Evolutionary conservation across 2,113 vertebrate genomes (phyloP), one percentile per base, ranked within the genome.

Genomic region (Megaceryle torquata): DNA sequence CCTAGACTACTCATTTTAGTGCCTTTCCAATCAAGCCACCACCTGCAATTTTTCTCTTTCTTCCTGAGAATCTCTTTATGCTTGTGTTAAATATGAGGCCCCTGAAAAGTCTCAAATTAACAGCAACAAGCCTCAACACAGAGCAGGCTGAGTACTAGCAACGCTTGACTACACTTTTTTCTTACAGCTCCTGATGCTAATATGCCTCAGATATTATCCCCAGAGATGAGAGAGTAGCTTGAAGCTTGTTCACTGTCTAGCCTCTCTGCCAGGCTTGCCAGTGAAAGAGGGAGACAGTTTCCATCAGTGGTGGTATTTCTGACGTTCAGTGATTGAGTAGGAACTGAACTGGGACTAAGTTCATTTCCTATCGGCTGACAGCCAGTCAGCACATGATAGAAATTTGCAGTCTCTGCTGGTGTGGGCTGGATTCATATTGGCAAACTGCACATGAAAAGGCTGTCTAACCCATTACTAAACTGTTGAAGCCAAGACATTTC

Each of bases 291-390:
- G 65, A 93, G 83, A 33, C 39, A 18, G 77, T 76, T 96, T 88
- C 86, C 83, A 92, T 86, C 86, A 88, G 86, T 19, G 41, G 54
- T 84, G 88, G 85, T 88, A 74, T 91, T 96, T 91, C 87, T 86
- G 89, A 93, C 2, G 0, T 70, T 79, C 86, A 46, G 53, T 89
- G 82, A 88, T 92, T 4, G 2, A 94, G 82, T 65, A 94, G 80
- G 69, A 93, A 53, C 93, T 82, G 86, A 92, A 89, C 93, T 82
- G 92, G 74, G 93, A 95, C 72, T 88, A 79, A 93, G 83, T 88
- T 91, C 35, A n/a, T 96, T 97, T 96, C 92, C 90, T 89, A 61
- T 75, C 8, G 6, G 65, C 95, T 94, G 92, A 90, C 90, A 95
- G 88, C 69, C 92, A 95, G 89, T 31, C 69, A 94, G 88, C 82